phyloP scores from a whole-genome alignment of 1,140 invertebrate species.

The Solenopsis invicta region DNA sequence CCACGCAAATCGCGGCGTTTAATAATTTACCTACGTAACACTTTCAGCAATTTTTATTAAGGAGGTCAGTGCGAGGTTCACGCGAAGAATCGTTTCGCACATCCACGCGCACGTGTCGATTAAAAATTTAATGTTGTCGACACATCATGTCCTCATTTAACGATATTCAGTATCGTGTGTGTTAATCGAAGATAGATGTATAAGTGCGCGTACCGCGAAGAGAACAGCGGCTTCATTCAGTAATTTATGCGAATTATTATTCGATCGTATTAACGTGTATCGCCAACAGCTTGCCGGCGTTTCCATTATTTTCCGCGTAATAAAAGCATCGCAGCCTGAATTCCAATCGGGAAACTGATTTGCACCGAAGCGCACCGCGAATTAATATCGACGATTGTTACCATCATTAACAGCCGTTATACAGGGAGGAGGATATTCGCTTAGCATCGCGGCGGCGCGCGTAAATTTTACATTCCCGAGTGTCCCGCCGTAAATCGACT shows the following conservation, averaged over 20 bases:
- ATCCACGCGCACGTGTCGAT: not conserved
- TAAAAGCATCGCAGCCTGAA: not conserved
- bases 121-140: not conserved
- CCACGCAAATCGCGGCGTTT: not conserved
- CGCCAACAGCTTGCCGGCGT: not conserved
- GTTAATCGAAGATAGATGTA: not conserved
- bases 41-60: slow-evolving; percentile 4
- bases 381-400: slow-evolving; percentile 5
- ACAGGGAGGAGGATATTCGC: not conserved
- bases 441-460: not conserved
- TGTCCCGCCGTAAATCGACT: not conserved
- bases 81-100: not conserved
- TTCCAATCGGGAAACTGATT: slow-evolving; percentile 15
- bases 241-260: slow-evolving; percentile 13
- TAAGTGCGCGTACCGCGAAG: not conserved
- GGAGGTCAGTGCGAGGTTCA: not conserved
- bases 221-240: not conserved
- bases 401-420: slow-evolving; percentile 5
- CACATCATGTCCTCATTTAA: not conserved
- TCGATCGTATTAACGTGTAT: slow-evolving; percentile 4
- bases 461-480: slow-evolving; percentile 6
- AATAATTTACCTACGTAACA: not conserved
- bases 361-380: not conserved
- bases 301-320: slow-evolving; percentile 19
- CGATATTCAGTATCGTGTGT: not conserved